Conservation (phyloP, 1,140 invertebrate genomes). For the Drosophila pectinifera region DNA sequence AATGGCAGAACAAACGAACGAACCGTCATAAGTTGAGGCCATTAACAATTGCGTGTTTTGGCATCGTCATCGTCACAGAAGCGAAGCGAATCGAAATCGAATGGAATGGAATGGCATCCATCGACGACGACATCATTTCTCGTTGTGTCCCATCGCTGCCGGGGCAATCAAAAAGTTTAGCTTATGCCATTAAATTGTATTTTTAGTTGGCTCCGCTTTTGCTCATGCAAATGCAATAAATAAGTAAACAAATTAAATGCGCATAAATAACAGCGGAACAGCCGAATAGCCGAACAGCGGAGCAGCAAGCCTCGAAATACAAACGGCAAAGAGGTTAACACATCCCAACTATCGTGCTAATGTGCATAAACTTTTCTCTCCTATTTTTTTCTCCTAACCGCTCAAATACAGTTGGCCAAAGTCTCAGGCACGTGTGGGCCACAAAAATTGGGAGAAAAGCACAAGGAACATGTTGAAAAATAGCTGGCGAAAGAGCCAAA, state of each 20-base stretch:
- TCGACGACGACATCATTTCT: conserved; percentile 37
- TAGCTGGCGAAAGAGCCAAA: conserved; percentile 15
- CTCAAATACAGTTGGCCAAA: conserved; percentile 34
- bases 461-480: conserved; percentile 17
- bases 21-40: conserved; percentile 43
- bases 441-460: conserved; percentile 16
- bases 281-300: conserved; percentile 2
- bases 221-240: conserved; percentile 54
- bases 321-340: conserved; percentile 39
- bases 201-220: conserved; percentile 47
- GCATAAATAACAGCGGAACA: conserved; percentile 52
- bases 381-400: background rate
- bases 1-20: conserved; percentile 38
- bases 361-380: conserved; percentile 31
- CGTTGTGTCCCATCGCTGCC: conserved; percentile 27
- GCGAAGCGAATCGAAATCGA: conserved; percentile 27
- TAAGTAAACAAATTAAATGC: conserved; percentile 68
- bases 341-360: conserved; percentile 53
- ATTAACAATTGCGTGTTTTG: conserved; percentile 51
- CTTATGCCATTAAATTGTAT: conserved; percentile 63
- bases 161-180: conserved; percentile 62
- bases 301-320: conserved; percentile 2
- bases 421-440: conserved; percentile 41
- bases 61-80: conserved; percentile 47
- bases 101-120: conserved; percentile 20